Evolutionary conservation across 1,140 invertebrate species (phyloP).

Genomic region (Zelostemma sp.): DNA sequence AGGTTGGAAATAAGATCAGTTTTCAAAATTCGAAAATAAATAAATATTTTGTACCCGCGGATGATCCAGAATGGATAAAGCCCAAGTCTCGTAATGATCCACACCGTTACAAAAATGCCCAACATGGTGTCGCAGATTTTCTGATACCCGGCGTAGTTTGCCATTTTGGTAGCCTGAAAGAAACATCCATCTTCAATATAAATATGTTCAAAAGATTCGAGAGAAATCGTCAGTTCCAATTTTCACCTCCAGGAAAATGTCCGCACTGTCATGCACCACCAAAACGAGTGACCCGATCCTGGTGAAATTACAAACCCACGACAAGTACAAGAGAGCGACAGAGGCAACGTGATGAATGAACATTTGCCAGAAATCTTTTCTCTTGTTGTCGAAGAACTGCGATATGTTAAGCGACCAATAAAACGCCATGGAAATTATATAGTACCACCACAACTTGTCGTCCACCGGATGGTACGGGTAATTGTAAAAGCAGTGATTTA

Average conservation of each 20-base stretch:
- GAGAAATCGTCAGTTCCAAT: neutral
- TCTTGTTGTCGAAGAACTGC: slow-evolving; percentile 93
- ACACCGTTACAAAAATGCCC: slow-evolving; percentile 87
- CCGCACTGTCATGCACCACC: slow-evolving; percentile 93
- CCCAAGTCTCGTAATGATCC: slow-evolving; percentile 88
- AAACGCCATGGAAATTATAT: slow-evolving; percentile 94
- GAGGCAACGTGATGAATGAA: slow-evolving; percentile 96
- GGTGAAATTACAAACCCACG: slow-evolving; percentile 94
- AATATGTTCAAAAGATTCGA: too few species aligned
- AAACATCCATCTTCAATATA: slow-evolving; percentile 4
- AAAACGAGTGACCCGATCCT: slow-evolving; percentile 93
- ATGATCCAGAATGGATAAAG: slow-evolving; percentile 91
- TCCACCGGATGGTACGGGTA: slow-evolving; percentile 79
- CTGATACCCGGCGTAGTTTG: slow-evolving; percentile 91
- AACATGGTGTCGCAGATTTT: slow-evolving; percentile 90
- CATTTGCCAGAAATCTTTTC: slow-evolving; percentile 99
- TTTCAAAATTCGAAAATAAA: too few species aligned
- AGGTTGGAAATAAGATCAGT: too few species aligned
- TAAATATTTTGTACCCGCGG: slow-evolving; percentile 79
- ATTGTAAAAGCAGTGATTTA: slow-evolving; percentile 90
- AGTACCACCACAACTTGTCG: slow-evolving; percentile 92
- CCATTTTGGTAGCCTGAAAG: slow-evolving; percentile 88
- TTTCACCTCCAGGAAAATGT: slow-evolving; percentile 92
- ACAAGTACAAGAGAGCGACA: slow-evolving; percentile 88
- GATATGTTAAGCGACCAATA: slow-evolving; percentile 95